Conservation (phyloP, 2,113 vertebrate species). For the Oreotrochilus melanogaster region DNA sequence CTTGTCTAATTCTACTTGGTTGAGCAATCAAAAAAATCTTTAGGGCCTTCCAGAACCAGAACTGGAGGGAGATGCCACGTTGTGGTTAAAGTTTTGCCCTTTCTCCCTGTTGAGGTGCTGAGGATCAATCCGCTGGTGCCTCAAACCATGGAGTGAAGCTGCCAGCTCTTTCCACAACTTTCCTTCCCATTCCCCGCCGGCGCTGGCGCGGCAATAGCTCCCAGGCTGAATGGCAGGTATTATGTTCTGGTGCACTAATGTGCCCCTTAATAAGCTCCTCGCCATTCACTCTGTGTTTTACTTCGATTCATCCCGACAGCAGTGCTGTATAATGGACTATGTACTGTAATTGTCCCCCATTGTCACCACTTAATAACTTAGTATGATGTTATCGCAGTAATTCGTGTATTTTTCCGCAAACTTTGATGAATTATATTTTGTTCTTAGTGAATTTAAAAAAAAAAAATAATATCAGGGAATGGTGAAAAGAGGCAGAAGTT, state of each 20-base stretch:
- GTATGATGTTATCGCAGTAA: constrained; percentile 37
- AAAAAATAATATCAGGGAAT: constrained; percentile 21
- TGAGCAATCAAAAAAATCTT: not conserved
- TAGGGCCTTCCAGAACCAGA: not conserved
- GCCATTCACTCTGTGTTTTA: constrained; percentile 41
- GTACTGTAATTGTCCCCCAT: constrained; percentile 71
- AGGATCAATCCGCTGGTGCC: not conserved
- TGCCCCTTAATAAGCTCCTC: constrained; percentile 64
- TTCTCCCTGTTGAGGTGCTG: rapidly evolving
- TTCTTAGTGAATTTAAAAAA: constrained; percentile 46
- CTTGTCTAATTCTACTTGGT: not conserved
- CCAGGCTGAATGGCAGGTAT: constrained; percentile 48
- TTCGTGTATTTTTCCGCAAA: constrained; percentile 25
- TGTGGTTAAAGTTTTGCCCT: not conserved
- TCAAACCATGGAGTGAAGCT: not conserved
- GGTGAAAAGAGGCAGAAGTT: constrained; percentile 38
- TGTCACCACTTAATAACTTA: constrained; percentile 58
- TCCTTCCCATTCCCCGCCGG: not conserved
- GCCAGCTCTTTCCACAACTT: not conserved
- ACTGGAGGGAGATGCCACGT: rapidly evolving
- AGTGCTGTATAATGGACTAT: constrained; percentile 56
- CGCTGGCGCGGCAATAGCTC: not conserved
- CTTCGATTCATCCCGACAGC: constrained; percentile 53
- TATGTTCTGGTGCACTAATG: constrained; percentile 28
- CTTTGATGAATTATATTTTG: constrained; percentile 62